Percentiles rank a stretch among this genome's conserved stretches.
Evolutionary conservation across 2,113 vertebrate genomes (phyloP).

Genomic region (Merops nubicus): DNA sequence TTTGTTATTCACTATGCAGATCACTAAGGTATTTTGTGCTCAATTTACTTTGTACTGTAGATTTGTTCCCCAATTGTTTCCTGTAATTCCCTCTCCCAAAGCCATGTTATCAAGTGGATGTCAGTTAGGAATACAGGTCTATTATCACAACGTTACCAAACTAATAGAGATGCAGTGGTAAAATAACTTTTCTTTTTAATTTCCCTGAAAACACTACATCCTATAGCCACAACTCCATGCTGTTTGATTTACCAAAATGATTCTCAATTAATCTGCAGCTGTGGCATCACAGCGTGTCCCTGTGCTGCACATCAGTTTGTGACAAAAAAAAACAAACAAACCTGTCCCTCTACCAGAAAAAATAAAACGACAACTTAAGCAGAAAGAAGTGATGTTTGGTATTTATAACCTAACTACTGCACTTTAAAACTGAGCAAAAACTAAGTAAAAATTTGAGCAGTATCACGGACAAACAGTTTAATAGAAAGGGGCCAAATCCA

Average conservation of each 20-base stretch:
- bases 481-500: background rate
- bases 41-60: constrained; percentile 45
- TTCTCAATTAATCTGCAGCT: constrained; percentile 51
- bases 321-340: background rate
- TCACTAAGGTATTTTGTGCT: constrained; percentile 31
- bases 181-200: constrained; percentile 44
- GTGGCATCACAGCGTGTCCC: background rate
- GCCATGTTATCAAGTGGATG: constrained; percentile 22
- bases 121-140: constrained; percentile 33
- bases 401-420: background rate
- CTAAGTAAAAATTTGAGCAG: background rate
- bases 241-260: constrained; percentile 36
- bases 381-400: background rate
- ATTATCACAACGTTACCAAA: constrained; percentile 13
- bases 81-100: constrained; percentile 33
- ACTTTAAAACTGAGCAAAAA: background rate
- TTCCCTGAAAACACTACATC: constrained; percentile 35
- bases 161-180: background rate
- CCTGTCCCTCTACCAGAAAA: background rate
- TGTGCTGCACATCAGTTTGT: background rate
- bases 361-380: background rate
- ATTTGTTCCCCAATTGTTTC: background rate
- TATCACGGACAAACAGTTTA: background rate
- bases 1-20: constrained; percentile 31
- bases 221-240: constrained; percentile 6